Evolutionary conservation across 2,113 vertebrate species (phyloP).

Genomic region (Eulacestoma nigropectus): DNA sequence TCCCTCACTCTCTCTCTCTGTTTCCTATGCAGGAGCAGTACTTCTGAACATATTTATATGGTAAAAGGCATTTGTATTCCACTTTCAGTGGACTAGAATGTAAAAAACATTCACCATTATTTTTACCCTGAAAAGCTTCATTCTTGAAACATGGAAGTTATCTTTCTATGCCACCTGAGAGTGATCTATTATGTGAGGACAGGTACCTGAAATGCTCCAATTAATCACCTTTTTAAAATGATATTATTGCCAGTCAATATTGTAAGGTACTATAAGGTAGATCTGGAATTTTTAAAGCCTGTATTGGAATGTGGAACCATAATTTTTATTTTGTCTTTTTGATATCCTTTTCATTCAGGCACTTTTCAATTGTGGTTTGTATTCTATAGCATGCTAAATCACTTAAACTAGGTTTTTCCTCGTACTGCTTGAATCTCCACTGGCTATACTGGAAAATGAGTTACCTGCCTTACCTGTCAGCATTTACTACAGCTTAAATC

Average conservation of each 20-base stretch:
- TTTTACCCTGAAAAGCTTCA: not conserved
- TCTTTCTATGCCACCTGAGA: not conserved
- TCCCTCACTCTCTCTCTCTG: not conserved
- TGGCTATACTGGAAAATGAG: not conserved
- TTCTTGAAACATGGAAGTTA: not conserved
- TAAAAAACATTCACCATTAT: not conserved
- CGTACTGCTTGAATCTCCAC: not conserved
- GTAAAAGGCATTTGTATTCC: not conserved
- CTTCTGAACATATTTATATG: not conserved
- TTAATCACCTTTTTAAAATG: not conserved
- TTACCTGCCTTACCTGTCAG: not conserved
- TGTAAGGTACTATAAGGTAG: not conserved
- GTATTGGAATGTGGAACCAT: not conserved
- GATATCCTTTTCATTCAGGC: not conserved
- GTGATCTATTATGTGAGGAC: not conserved
- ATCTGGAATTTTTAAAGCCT: not conserved
- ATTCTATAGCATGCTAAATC: not conserved
- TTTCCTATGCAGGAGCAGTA: not conserved
- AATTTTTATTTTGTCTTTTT: not conserved
- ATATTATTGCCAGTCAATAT: not conserved
- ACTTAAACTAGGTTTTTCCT: not conserved
- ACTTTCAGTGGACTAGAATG: not conserved
- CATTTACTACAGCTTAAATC: not conserved
- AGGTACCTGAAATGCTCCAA: not conserved
- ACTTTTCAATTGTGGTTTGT: not conserved